phyloP scores from a whole-genome alignment of 2,797 vertebrate species.

The Ctenosaura bakeri region DNA sequence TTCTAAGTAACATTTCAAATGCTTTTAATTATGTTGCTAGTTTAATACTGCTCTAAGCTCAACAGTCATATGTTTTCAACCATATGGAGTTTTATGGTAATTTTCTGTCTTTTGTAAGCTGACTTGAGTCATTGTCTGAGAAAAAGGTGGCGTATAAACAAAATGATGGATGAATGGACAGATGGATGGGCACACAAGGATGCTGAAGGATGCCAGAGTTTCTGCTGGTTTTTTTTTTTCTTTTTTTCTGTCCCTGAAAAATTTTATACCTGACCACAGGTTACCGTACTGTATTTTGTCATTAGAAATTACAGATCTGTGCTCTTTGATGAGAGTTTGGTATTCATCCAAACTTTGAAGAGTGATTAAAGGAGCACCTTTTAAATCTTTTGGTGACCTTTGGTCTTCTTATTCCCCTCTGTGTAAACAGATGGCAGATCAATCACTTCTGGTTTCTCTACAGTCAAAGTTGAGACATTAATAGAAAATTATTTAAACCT shows the following conservation, averaged over 20 bases:
- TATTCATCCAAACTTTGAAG: constrained; percentile 43
- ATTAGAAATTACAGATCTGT: neutral
- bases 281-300: neutral
- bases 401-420: constrained; percentile 13
- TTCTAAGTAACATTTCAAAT: neutral
- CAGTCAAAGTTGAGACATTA: constrained; percentile 5
- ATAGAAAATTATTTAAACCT: constrained; percentile 3
- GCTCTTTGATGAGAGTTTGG: neutral
- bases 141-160: no score
- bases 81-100: no score
- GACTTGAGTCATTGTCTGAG: no score
- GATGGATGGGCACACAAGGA: no score
- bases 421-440: constrained; percentile 45
- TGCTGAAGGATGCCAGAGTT: no score
- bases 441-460: constrained; percentile 28
- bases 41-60: no score
- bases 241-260: neutral
- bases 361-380: constrained; percentile 23
- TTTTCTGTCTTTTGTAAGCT: no score
- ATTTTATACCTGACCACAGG: neutral
- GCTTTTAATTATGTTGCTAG: no score
- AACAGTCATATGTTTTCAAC: no score
- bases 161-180: no score
- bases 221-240: neutral
- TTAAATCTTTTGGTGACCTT: constrained; percentile 30